A percentile compares a stretch with the other conserved stretches of the same genome.
phyloP scores from a whole-genome alignment of 1,140 invertebrate genomes.

The Drosophila arawakana region DNA sequence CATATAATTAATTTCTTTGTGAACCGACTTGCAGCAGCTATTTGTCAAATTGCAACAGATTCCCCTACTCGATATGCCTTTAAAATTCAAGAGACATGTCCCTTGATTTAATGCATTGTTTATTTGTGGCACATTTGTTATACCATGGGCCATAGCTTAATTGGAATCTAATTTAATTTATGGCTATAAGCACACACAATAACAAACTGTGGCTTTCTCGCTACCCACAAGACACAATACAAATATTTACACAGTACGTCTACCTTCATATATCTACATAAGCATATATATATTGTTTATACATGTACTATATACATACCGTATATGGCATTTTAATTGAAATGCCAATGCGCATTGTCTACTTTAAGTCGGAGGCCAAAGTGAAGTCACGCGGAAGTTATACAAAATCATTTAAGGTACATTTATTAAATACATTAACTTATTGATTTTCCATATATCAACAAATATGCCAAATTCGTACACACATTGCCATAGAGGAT shows the following conservation, averaged over 20 bases:
- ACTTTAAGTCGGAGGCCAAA: conserved; percentile 48
- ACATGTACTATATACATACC: too few relatives aligned
- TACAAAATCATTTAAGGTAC: conserved; percentile 69
- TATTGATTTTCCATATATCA: conserved; percentile 72
- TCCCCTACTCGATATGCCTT: conserved; percentile 9
- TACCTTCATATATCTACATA: conserved; percentile 30
- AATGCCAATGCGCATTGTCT: conserved; percentile 52
- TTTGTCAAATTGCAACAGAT: conserved; percentile 37
- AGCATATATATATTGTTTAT: conserved; percentile 6
- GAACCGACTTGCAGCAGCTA: conserved; percentile 31
- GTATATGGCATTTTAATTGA: conserved; percentile 65
- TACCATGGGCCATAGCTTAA: conserved; percentile 46
- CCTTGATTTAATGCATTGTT: conserved; percentile 43
- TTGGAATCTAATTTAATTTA: conserved; percentile 78
- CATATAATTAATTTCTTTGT: conserved; percentile 55
- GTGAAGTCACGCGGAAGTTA: conserved; percentile 64
- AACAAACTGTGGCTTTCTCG: conserved; percentile 14
- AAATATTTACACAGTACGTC: conserved; percentile 38
- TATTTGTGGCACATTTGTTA: conserved; percentile 46
- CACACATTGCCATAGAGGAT: conserved; percentile 10
- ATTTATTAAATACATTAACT: conserved; percentile 75
- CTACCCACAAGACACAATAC: conserved; percentile 21
- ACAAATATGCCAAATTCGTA: conserved; percentile 31
- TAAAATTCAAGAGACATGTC: conserved; percentile 30
- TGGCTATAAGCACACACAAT: conserved; percentile 30